A percentile compares a stretch with the other conserved stretches of the same genome.
Conservation (phyloP, 2,888 invertebrate species). For the Glaucopsyche alexis region DNA sequence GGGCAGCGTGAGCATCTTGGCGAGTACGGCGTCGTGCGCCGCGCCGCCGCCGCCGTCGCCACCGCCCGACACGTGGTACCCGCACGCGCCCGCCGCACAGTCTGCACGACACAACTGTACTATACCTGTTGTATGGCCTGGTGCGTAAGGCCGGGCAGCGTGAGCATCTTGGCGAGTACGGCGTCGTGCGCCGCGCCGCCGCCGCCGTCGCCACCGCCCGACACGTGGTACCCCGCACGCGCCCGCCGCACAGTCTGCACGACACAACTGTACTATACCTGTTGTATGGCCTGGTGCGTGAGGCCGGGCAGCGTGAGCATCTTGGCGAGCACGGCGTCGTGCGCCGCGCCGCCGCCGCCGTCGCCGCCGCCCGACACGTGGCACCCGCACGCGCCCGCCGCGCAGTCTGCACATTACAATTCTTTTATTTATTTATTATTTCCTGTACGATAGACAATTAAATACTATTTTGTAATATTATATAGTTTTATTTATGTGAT, state of each 20-base stretch:
- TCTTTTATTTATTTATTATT: not conserved
- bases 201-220: slow-evolving; percentile 30
- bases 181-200: slow-evolving; percentile 65
- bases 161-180: slow-evolving; percentile 90
- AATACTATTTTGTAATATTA: too few species aligned
- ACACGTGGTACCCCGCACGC: too few species aligned
- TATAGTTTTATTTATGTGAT: too few species aligned
- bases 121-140: slow-evolving; percentile 83
- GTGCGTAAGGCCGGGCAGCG: slow-evolving; percentile 87
- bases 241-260: too few species aligned
- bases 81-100: slow-evolving; percentile 55
- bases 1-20: slow-evolving; percentile 90
- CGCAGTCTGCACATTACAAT: slow-evolving; percentile 46
- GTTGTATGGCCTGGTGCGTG: slow-evolving; percentile 85
- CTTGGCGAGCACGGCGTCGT: slow-evolving; percentile 87
- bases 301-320: slow-evolving; percentile 90
- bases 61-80: slow-evolving; percentile 48
- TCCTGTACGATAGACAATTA: not conserved
- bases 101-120: too few species aligned
- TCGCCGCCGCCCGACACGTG: slow-evolving; percentile 42
- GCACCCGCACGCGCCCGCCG: slow-evolving; percentile 57
- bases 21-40: slow-evolving; percentile 83
- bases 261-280: too few species aligned
- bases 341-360: slow-evolving; percentile 37
- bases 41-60: slow-evolving; percentile 34